Percentiles rank a stretch among this genome's conserved stretches.
Evolutionary conservation across 2,797 vertebrate genomes (phyloP).

Genomic region (Sebastes minor): DNA sequence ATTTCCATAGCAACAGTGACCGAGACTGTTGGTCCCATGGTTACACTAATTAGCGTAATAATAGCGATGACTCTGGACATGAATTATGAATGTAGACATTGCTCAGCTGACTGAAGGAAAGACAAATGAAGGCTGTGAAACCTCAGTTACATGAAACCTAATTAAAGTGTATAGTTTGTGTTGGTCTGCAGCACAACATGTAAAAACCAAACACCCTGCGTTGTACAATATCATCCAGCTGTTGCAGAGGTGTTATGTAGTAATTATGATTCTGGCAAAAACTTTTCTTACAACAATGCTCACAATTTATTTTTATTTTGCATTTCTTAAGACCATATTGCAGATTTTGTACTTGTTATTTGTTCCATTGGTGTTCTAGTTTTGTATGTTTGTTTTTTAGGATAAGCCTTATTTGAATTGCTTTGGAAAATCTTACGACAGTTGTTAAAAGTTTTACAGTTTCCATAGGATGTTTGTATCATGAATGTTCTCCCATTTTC

Average conservation of each 20-base stretch:
- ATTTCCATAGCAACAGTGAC: slow-evolving; percentile 58
- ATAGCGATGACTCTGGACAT: slow-evolving; percentile 9
- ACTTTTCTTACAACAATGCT: not conserved
- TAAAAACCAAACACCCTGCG: not conserved
- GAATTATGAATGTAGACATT: slow-evolving; percentile 39
- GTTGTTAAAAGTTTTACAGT: not conserved
- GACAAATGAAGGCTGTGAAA: not conserved
- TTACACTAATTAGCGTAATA: slow-evolving; percentile 38
- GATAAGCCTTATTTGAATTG: not conserved
- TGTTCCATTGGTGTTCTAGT: not conserved
- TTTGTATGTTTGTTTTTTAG: not conserved
- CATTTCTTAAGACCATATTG: not conserved
- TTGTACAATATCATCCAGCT: not conserved
- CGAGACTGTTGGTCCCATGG: slow-evolving; percentile 14
- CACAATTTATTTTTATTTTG: not conserved
- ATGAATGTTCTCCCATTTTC: not conserved
- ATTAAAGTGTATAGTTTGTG: slow-evolving; percentile 1
- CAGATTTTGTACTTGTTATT: slow-evolving; percentile 4
- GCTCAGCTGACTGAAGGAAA: not conserved
- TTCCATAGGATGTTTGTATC: slow-evolving; percentile 11
- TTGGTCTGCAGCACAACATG: not conserved
- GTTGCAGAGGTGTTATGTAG: not conserved
- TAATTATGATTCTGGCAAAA: not conserved
- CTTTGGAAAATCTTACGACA: not conserved
- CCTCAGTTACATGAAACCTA: not conserved